Conservation (phyloP, 2,113 vertebrate species). For the Marcusenius ussheri region DNA sequence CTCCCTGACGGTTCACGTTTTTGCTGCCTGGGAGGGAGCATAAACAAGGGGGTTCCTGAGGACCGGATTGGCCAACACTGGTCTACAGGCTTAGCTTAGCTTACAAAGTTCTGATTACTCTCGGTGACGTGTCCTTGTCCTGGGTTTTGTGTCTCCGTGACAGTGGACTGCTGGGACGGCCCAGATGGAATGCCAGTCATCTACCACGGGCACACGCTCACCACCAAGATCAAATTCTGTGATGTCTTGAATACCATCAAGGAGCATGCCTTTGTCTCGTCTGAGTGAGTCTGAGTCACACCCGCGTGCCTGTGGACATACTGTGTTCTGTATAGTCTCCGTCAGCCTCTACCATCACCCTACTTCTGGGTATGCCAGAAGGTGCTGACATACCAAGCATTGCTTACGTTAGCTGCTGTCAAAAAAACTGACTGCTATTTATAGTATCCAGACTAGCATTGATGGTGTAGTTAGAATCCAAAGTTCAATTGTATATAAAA, state of each 20-base stretch:
- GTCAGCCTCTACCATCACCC: neutral
- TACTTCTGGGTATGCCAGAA: neutral
- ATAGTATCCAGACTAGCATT: neutral
- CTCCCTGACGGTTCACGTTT: neutral
- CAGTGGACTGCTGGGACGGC: slow-evolving; percentile 99
- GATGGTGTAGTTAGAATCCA: neutral
- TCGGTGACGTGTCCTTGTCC: neutral
- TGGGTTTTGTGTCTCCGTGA: slow-evolving; percentile 26
- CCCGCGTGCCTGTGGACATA: neutral
- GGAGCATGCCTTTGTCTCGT: slow-evolving; percentile 93
- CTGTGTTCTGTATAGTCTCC: neutral
- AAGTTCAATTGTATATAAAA: neutral
- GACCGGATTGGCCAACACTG: neutral
- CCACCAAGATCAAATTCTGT: slow-evolving; percentile 95
- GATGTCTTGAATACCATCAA: slow-evolving; percentile 93
- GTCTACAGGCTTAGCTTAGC: neutral
- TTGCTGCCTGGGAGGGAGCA: neutral
- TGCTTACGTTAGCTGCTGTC: neutral
- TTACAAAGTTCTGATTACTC: neutral
- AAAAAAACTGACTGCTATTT: neutral
- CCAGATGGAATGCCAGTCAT: slow-evolving; percentile 96
- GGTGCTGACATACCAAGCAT: neutral
- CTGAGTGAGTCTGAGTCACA: slow-evolving; percentile 71
- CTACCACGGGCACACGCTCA: slow-evolving; percentile 96
- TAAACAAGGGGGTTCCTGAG: neutral